Evolutionary conservation across 2,888 invertebrate species (phyloP), one percentile per base, ranked within the genome.

Genomic region (Carcina quercana): DNA sequence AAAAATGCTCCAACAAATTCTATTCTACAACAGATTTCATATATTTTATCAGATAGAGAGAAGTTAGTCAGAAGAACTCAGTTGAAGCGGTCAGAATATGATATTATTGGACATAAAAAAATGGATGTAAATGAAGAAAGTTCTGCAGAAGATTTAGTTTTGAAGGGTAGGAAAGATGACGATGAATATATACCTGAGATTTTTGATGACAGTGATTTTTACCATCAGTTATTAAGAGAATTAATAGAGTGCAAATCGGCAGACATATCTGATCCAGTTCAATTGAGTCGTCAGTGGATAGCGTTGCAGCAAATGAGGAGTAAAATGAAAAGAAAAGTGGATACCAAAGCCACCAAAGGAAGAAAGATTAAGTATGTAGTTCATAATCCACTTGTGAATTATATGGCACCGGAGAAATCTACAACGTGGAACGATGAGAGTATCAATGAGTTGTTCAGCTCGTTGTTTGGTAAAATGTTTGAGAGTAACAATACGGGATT

Each of bases 141-240:
- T 1, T 37, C 40, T 11, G 64, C 64, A 26, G 13, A 44, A 5
- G 69, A 64, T 33, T 51, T 48, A 1, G 43, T 53, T 2, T 53
- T 43, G 11, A 66, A 47, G 44, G 59, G 63, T 29, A 56, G 75
- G n/a, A 72, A 72, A 45, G 73, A 82, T 29, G 59, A 74, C 36
- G 87, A 88, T 45, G 89, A 91, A 47, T 88, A 89, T 42, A 90
- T 94, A 55, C 56, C 85, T 0, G 94, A 98, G 75, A 93, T 98
- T 53, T 98, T 95, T 76, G 97, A 98, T 67, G 98, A 98, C 60
- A 94, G 93, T 53, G 98, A 98, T 64, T 98, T 98, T 68, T 98
- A 98, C 71, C 97, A 97, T 69, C 95, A 96, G 55, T 83, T 97
- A 32, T 76, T 98, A 25, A 85, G 95, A 41, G 97, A 98, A 66